A percentile compares a stretch with the other conserved stretches of the same genome.
Evolutionary conservation across 1,140 invertebrate genomes (phyloP).

Genomic region (Palaemon carinicauda): DNA sequence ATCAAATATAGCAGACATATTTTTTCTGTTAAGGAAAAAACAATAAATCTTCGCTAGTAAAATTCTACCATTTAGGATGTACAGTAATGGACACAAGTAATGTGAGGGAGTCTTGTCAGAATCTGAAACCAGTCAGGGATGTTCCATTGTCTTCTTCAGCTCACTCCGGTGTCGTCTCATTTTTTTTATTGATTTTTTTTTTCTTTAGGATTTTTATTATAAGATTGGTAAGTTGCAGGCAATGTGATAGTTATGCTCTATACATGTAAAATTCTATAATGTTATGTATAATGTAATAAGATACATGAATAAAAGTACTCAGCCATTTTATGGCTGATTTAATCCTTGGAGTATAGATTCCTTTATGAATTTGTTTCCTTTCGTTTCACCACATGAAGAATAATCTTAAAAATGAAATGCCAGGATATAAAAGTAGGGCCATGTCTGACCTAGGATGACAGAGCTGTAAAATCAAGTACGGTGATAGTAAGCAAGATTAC

Average conservation of each 20-base stretch:
- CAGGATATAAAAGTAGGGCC: too few species aligned
- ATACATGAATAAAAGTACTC: conserved; percentile 57
- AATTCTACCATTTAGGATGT: too few species aligned
- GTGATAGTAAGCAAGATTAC: too few species aligned
- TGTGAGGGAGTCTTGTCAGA: background rate
- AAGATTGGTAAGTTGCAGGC: conserved; percentile 55
- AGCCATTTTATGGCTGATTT: conserved; percentile 15
- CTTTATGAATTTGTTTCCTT: background rate
- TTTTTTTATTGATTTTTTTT: conserved; percentile 14
- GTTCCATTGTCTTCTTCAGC: background rate
- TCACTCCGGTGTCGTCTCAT: background rate
- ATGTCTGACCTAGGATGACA: too few species aligned
- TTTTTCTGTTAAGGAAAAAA: too few species aligned
- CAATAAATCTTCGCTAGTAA: too few species aligned
- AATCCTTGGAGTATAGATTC: background rate
- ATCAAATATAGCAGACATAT: too few species aligned
- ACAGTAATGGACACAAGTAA: too few species aligned
- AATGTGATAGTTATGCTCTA: conserved; percentile 60
- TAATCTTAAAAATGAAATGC: background rate
- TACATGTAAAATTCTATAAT: conserved; percentile 60
- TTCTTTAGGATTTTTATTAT: conserved; percentile 36
- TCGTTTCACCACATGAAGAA: background rate
- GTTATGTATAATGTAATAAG: conserved; percentile 60
- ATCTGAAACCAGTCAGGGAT: background rate
- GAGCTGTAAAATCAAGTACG: too few species aligned